A percentile compares a stretch with the other conserved stretches of the same genome.
Conservation (phyloP, 2,888 invertebrate genomes). For the Drosophila birchii region DNA sequence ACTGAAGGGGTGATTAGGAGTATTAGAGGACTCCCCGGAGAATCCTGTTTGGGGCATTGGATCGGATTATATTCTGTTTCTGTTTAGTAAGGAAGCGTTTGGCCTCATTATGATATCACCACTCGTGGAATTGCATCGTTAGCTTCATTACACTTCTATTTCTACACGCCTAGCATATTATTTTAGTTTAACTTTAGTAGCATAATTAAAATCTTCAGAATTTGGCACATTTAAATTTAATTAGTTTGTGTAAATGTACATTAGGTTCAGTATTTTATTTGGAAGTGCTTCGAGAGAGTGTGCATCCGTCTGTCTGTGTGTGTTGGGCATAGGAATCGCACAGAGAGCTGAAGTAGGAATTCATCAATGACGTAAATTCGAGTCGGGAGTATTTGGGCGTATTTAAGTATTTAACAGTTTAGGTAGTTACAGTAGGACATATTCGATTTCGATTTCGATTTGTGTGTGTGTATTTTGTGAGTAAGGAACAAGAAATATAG, state of each 20-base stretch:
- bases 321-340: constrained; percentile 75
- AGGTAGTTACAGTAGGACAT: constrained; percentile 52
- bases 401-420: constrained; percentile 35
- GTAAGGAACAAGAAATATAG: constrained; percentile 78
- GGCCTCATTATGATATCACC: constrained; percentile 79
- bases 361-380: constrained; percentile 65
- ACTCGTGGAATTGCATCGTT: constrained; percentile 69
- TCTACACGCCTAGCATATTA: constrained; percentile 37
- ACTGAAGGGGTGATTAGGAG: constrained; percentile 18
- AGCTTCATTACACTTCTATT: constrained; percentile 68
- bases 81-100: constrained; percentile 70
- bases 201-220: constrained; percentile 52
- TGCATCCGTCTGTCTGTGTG: constrained; percentile 34
- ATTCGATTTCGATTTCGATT: constrained; percentile 24
- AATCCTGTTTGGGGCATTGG: constrained; percentile 7
- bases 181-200: constrained; percentile 39
- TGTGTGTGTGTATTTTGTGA: constrained; percentile 48
- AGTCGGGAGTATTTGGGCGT: constrained; percentile 51
- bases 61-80: constrained; percentile 10
- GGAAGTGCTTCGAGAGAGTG: constrained; percentile 66
- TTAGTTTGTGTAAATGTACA: constrained; percentile 59
- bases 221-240: constrained; percentile 81
- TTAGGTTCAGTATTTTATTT: constrained; percentile 75
- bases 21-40: neutral
- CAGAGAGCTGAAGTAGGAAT: constrained; percentile 81